Evolutionary conservation across 2,113 vertebrate species (phyloP).

Genomic region (Tetraodon nigroviridis): DNA sequence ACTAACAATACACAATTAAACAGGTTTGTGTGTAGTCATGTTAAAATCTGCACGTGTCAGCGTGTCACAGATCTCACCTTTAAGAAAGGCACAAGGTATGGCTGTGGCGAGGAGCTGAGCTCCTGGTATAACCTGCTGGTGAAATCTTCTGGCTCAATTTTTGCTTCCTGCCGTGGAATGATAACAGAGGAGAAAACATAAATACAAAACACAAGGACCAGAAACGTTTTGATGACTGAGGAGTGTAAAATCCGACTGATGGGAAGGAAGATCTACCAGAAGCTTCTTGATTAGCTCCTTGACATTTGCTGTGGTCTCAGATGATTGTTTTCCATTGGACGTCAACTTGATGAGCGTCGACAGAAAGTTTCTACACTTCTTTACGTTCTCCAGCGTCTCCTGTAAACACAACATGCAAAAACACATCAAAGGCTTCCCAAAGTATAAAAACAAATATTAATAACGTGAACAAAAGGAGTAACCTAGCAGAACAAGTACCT

Average conservation of each 20-base stretch:
- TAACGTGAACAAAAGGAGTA: background rate
- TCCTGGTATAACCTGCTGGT: slow-evolving; percentile 88
- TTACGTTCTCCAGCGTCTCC: slow-evolving; percentile 96
- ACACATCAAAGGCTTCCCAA: background rate
- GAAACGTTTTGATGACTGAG: background rate
- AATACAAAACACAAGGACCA: background rate
- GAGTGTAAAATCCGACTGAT: background rate
- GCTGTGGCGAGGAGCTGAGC: slow-evolving; percentile 93
- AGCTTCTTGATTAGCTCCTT: slow-evolving; percentile 90
- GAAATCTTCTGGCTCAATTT: slow-evolving; percentile 92
- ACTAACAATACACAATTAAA: no score
- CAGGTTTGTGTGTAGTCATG: no score
- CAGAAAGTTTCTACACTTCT: slow-evolving; percentile 94
- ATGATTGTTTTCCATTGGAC: slow-evolving; percentile 88
- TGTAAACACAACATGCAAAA: slow-evolving; percentile 45
- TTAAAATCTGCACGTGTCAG: no score
- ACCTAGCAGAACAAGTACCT: background rate
- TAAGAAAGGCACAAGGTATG: slow-evolving; percentile 96
- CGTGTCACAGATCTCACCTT: slow-evolving; percentile 77
- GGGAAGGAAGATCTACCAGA: slow-evolving; percentile 75
- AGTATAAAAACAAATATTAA: no score
- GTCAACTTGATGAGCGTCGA: slow-evolving; percentile 94
- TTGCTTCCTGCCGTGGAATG: slow-evolving; percentile 77
- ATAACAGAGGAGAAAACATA: background rate
- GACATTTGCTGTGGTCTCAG: slow-evolving; percentile 89